These are phyloP conservation scores for Apeira syringaria DNA, from an alignment of 2,888 invertebrate genomes.

Conservation along the genomic window DNA sequence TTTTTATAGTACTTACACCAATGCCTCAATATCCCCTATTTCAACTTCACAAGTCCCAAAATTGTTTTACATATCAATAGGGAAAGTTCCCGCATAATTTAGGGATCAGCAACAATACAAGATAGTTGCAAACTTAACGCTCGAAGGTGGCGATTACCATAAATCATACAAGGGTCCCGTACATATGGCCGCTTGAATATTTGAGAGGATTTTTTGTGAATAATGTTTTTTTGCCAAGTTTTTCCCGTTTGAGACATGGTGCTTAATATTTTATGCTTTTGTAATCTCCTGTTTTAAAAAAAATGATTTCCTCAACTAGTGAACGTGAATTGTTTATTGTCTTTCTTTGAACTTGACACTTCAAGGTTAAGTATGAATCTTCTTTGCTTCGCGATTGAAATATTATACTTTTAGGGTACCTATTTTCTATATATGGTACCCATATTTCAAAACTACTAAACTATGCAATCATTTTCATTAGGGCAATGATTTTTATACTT, in stretches of 20 bases:
- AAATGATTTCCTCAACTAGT: no score
- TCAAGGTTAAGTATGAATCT: no score
- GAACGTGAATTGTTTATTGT: no score
- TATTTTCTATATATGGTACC: no score
- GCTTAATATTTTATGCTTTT: conserved; percentile 14
- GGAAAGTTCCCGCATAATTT: conserved; percentile 28
- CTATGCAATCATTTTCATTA: no score
- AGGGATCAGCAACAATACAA: conserved; percentile 39
- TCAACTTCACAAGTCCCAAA: conserved; percentile 28
- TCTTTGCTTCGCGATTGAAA: no score
- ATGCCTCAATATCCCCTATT: not conserved
- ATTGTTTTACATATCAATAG: conserved; percentile 23
- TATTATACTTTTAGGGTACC: no score
- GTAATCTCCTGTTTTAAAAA: conserved; percentile 5
- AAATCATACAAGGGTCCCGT: conserved; percentile 47
- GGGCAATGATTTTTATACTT: no score
- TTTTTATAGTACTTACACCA: no score
- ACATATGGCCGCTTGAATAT: conserved; percentile 48
- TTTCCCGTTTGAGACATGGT: conserved; percentile 3
- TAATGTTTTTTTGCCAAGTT: conserved; percentile 12
- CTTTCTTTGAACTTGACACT: no score
- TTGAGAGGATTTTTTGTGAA: conserved; percentile 32
- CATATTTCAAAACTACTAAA: no score
- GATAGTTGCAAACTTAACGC: conserved; percentile 42
- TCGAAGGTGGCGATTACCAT: conserved; percentile 52